Conservation (phyloP, 2,113 vertebrate genomes). For the Clarias macrocephalus region DNA sequence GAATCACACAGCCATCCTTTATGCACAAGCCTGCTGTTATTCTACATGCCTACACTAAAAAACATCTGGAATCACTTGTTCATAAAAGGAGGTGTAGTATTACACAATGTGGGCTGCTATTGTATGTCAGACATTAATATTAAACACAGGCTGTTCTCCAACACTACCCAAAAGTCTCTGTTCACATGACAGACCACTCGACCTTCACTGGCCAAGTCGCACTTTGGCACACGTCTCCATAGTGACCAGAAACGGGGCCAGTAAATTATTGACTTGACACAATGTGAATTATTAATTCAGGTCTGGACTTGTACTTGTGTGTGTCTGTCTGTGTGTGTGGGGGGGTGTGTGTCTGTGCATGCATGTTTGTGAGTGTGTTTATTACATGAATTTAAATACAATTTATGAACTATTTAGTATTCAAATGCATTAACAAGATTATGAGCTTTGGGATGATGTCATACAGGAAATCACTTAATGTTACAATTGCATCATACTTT, state of each 20-base stretch:
- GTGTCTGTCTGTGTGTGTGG: neutral
- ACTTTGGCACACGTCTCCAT: conserved; percentile 60
- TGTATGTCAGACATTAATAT: conserved; percentile 47
- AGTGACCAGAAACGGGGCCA: conserved; percentile 60
- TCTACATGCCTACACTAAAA: conserved; percentile 16
- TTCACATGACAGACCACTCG: conserved; percentile 40
- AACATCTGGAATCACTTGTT: conserved; percentile 45
- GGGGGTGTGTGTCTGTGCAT: conserved; percentile 2
- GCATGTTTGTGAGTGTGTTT: conserved; percentile 14
- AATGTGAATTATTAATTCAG: conserved; percentile 77
- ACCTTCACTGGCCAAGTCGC: conserved; percentile 45
- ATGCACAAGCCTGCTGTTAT: neutral
- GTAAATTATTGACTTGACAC: conserved; percentile 76
- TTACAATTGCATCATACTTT: neutral
- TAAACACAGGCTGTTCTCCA: conserved; percentile 31
- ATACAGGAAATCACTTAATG: neutral
- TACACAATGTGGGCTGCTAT: conserved; percentile 28
- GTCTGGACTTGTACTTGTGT: neutral
- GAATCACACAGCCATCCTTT: neutral
- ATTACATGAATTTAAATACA: neutral
- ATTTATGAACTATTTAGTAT: neutral
- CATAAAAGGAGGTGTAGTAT: conserved; percentile 23
- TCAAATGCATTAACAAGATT: neutral
- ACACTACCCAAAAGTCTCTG: conserved; percentile 40
- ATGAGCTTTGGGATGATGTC: neutral